These are phyloP conservation scores for Capreolus pygargus DNA, from an alignment of 2,113 vertebrate species.

Conservation along the genomic window DNA sequence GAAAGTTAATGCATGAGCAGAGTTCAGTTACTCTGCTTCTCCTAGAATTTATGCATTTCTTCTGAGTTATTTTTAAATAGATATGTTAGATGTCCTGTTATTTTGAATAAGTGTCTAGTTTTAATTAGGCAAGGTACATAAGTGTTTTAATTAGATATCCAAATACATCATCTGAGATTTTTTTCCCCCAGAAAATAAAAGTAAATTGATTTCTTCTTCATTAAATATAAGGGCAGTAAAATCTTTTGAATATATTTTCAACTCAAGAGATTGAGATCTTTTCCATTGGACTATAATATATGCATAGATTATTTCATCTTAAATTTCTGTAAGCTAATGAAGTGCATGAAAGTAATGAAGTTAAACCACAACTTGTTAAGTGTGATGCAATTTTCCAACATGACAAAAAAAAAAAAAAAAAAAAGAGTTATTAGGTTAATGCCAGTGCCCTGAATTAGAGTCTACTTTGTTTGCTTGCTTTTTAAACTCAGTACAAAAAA, in stretches of 20 bases:
- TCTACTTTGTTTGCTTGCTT: neutral
- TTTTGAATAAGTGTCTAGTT: conserved; percentile 41
- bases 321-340: conserved; percentile 56
- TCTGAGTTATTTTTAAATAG: conserved; percentile 45
- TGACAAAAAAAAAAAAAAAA: neutral
- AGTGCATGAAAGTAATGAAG: conserved; percentile 45
- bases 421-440: neutral
- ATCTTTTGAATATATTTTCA: neutral
- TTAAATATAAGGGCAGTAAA: conserved; percentile 48
- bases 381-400: neutral
- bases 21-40: neutral
- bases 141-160: conserved; percentile 61
- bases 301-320: conserved; percentile 43
- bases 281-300: conserved; percentile 14
- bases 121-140: conserved; percentile 49
- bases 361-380: conserved; percentile 14
- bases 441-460: neutral
- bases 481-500: neutral
- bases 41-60: neutral
- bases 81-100: conserved; percentile 12
- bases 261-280: conserved; percentile 45
- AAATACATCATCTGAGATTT: conserved; percentile 28
- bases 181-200: conserved; percentile 6
- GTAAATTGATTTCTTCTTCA: conserved; percentile 37
- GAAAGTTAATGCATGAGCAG: neutral